Percentiles rank a stretch among this genome's conserved stretches.
These are phyloP conservation scores for Andrena marginata DNA, from an alignment of 2,888 invertebrate species.

Conservation along the genomic window DNA sequence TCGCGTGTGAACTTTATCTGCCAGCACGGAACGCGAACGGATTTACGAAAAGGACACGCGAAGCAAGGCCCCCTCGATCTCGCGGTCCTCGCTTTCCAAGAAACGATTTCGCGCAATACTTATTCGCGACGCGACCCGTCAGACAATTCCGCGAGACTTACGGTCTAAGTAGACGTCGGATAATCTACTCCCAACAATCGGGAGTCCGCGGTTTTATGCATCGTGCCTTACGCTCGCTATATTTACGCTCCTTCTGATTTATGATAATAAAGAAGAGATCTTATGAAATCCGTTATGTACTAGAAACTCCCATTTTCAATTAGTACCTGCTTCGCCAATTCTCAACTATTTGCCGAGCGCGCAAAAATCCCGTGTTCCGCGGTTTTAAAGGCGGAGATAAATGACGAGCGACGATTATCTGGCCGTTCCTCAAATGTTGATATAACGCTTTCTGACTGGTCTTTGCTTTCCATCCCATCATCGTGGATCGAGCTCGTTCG, in stretches of 20 bases:
- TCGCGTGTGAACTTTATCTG: slow-evolving; percentile 1
- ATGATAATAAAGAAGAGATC: not conserved
- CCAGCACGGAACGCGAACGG: not conserved
- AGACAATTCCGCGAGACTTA: not conserved
- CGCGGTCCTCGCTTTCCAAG: not conserved
- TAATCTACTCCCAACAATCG: not conserved
- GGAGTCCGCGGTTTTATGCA: not conserved
- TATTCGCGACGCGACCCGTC: not conserved
- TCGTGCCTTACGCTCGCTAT: not conserved
- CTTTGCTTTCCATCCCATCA: slow-evolving; percentile 47
- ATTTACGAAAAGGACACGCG: not conserved
- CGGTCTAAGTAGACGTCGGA: not conserved
- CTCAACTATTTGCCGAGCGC: not conserved
- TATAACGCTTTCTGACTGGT: slow-evolving; percentile 20
- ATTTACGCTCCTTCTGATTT: not conserved
- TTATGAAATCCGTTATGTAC: not conserved
- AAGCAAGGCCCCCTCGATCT: not conserved
- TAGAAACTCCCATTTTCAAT: not conserved
- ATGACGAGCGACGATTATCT: slow-evolving; percentile 20
- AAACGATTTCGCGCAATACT: slow-evolving; percentile 1
- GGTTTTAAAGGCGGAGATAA: slow-evolving; percentile 4
- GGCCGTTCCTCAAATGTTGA: slow-evolving; percentile 32
- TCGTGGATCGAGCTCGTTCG: slow-evolving; percentile 59
- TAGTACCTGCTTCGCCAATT: not conserved
- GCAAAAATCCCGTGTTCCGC: not conserved